Evolutionary conservation across 64 coral and sea anemone species (phyloP), one percentile per base, ranked within the genome.

Genomic region (Trachythela sp.): DNA sequence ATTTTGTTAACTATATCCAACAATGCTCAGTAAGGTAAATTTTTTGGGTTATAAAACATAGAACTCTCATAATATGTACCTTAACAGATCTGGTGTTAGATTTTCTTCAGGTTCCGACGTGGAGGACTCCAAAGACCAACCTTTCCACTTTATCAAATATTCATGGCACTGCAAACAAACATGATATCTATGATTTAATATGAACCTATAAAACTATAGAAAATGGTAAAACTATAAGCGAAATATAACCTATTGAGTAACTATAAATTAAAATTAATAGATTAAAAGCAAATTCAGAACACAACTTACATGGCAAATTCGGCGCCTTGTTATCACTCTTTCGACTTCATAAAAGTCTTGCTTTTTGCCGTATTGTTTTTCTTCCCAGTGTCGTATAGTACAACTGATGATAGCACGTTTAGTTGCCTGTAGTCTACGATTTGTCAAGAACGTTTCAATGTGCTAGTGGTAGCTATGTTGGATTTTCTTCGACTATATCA

Each of bases 61-160:
- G 11, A 45, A 45, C 42, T 6, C 4, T 45, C 4, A 45, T 45
- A 6, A 11, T 45, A 4, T 45, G 42, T 45, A 45, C 86, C 86
- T 68, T 43, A 70, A 39, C 43, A 88, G 43, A 10, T 9, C 56
- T 13, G 13, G 52, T 36, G 86, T 37, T 38, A 70, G 38, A 40
- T 88, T 88, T 88, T 64, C 54, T 38, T 35, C 59, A 14, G 86
- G 86, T 31, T 88, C 34, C 86, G 49, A 88, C 30, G 86, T 39
- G 67, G 33, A 88, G 31, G 37, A 54, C 67, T 88, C 52, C 33
- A 88, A 26, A 13, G 54, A 36, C 54, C 86, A 88, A 39, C 86
- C 86, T 88, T 43, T 35, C 86, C 56, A 88, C 60, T 88, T 88
- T 88, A 88, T 40, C 60, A 70, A 88, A 50, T 70, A 88, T 88